Conservation (phyloP, 2,888 invertebrate species). For the Theretra japonica region DNA sequence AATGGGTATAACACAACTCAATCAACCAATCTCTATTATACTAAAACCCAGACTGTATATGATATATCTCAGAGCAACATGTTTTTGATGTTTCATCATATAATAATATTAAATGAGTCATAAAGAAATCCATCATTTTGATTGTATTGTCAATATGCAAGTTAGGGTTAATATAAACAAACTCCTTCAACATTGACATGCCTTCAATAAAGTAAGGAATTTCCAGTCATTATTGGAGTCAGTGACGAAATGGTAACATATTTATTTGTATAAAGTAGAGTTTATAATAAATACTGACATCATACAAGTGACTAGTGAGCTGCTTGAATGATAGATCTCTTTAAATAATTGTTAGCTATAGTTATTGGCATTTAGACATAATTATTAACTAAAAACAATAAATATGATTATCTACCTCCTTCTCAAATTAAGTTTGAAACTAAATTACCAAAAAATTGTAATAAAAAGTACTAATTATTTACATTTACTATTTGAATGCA, state of each 20-base stretch:
- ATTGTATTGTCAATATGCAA: background rate
- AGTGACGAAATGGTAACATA: background rate
- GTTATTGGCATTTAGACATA: too few species aligned
- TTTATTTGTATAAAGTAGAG: background rate
- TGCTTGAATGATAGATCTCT: too few species aligned
- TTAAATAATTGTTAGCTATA: too few species aligned
- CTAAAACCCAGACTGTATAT: background rate
- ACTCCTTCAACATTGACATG: background rate
- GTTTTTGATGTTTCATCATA: constrained; percentile 8
- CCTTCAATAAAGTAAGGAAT: background rate
- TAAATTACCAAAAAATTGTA: too few species aligned
- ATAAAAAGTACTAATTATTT: too few species aligned
- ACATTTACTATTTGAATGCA: too few species aligned
- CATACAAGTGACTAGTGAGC: too few species aligned
- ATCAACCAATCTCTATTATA: background rate
- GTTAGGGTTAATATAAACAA: constrained; percentile 10
- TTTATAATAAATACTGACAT: too few species aligned
- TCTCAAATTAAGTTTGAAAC: too few species aligned
- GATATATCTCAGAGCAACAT: background rate
- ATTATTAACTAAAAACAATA: too few species aligned
- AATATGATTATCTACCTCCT: too few species aligned
- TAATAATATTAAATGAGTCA: background rate
- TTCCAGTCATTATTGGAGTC: constrained; percentile 33
- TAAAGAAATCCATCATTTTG: background rate
- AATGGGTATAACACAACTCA: background rate